A percentile compares a stretch with the other conserved stretches of the same genome.
These are phyloP conservation scores for Myotis myotis DNA, from an alignment of 2,797 vertebrate species.

Conservation along the genomic window DNA sequence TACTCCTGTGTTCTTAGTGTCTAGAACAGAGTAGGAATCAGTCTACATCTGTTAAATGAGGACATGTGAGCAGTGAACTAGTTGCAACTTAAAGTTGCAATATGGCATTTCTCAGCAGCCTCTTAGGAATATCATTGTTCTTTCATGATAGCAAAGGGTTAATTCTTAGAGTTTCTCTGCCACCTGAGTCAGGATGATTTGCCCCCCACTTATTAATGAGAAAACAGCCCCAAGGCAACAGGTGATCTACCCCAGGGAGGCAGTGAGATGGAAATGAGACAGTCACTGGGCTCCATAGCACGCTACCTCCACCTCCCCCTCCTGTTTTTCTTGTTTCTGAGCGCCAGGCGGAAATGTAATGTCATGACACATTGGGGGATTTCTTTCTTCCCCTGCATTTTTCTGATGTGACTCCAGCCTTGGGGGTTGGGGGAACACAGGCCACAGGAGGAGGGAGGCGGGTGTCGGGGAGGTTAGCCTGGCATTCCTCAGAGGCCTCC, in stretches of 20 bases:
- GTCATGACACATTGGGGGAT: slow-evolving; percentile 70
- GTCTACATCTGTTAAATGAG: neutral
- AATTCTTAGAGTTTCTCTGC: slow-evolving; percentile 47
- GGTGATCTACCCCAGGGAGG: slow-evolving; percentile 28
- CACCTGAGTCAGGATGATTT: slow-evolving; percentile 49
- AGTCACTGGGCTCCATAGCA: slow-evolving; percentile 17
- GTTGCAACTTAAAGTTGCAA: neutral
- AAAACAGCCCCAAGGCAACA: slow-evolving; percentile 33
- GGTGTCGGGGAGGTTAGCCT: slow-evolving; percentile 8
- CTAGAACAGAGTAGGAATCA: slow-evolving; percentile 26
- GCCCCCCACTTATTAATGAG: slow-evolving; percentile 25
- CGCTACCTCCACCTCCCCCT: neutral
- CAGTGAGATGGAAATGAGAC: neutral
- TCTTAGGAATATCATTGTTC: neutral
- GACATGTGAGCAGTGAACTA: neutral
- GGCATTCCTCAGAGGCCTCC: slow-evolving; percentile 67
- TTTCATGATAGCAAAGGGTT: neutral
- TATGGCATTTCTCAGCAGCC: neutral
- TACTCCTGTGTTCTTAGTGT: neutral
- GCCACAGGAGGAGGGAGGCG: neutral
- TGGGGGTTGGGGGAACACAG: slow-evolving; percentile 10
- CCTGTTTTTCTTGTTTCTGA: slow-evolving; percentile 69
- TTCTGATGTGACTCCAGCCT: slow-evolving; percentile 76
- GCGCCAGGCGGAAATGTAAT: slow-evolving; percentile 63
- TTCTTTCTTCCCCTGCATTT: slow-evolving; percentile 77